Base-by-base conservation (phyloP, 2,797 vertebrate genomes). In the Pseudomugil tenellus region DNA sequence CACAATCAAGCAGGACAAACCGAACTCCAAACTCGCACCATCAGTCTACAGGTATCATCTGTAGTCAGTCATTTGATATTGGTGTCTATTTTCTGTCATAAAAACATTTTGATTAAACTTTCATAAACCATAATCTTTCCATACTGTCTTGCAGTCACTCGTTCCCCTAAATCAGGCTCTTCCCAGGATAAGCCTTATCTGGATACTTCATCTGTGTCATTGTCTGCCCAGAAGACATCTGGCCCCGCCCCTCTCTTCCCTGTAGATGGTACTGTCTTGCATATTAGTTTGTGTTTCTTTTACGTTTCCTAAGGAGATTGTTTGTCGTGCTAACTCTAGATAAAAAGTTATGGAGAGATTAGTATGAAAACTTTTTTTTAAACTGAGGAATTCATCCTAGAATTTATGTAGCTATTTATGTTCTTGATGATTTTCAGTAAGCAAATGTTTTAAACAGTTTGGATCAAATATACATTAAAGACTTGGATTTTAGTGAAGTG, bases 201-300 rank as follows among this genome's bases (percentile, higher is more conserved):
- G 72, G 92, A 92, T 76, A 92, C 92, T 31, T 92, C 90, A 2
- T 91, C 90, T 14, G 88, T 92, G 74, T 87, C 85, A 4, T 64
- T 92, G 72, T 87, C 91, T 17, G 25, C 70, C 7, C 87, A 87
- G 70, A 93, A 92, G 84, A 87, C 89, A 1, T 85, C 92, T 59
- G 91, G 92, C 46, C 91, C 90, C 0, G 88, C 91, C 68, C 92
- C 90, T 37, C 84, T 91, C 64, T 93, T 93, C 81, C 79, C 89
- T 3, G 90, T 92, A 12, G 91, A 93, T 79, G 92, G 92, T 93
- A 92, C 52, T 0, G 35, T 73, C 66, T 59, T 43, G 12, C 5
- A 8, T 57, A 9, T 56, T 0, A 6, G 55, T 8, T 55, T 23
- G 5, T 3, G 34, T 11, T 35, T 49, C 57, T 41, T 43, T 41